These are phyloP conservation scores for Pan paniscus DNA, from an alignment of 2,113 vertebrate genomes.

Conservation along the genomic window DNA sequence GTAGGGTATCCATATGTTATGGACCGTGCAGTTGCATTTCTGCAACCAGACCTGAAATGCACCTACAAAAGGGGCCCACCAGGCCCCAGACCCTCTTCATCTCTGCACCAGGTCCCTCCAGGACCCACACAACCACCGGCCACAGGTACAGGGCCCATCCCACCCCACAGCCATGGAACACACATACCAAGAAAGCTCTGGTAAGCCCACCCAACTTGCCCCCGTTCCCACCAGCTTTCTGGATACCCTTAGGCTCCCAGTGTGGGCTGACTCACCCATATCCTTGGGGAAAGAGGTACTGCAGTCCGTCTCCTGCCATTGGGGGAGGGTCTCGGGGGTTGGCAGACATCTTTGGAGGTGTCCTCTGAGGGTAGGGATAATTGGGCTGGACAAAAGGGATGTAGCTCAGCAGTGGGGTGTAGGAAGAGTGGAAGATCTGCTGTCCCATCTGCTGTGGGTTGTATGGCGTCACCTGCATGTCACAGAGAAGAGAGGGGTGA, in stretches of 20 bases:
- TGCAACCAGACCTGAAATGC: background rate
- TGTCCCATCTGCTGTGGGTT: constrained; percentile 76
- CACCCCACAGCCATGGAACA: background rate
- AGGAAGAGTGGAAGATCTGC: constrained; percentile 76
- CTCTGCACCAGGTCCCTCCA: background rate
- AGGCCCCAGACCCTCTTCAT: background rate
- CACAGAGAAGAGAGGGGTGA: background rate
- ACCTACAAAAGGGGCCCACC: background rate
- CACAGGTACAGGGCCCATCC: background rate
- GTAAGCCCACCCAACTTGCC: rapidly evolving
- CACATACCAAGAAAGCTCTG: rapidly evolving
- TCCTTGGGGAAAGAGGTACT: constrained; percentile 62
- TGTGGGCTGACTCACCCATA: constrained; percentile 69
- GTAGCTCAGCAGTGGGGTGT: constrained; percentile 67
- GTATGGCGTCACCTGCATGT: constrained; percentile 72
- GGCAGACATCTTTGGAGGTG: constrained; percentile 18
- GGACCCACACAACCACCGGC: background rate
- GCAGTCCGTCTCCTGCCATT: constrained; percentile 71
- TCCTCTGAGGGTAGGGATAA: constrained; percentile 71
- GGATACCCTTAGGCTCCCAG: rapidly evolving
- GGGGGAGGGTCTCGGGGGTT: constrained; percentile 56
- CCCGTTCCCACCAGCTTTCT: background rate
- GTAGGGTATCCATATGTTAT: too few species aligned
- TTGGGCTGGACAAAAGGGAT: constrained; percentile 74
- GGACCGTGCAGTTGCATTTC: background rate